Conservation (phyloP, 2,113 vertebrate species). For the Pyrgilauda ruficollis region DNA sequence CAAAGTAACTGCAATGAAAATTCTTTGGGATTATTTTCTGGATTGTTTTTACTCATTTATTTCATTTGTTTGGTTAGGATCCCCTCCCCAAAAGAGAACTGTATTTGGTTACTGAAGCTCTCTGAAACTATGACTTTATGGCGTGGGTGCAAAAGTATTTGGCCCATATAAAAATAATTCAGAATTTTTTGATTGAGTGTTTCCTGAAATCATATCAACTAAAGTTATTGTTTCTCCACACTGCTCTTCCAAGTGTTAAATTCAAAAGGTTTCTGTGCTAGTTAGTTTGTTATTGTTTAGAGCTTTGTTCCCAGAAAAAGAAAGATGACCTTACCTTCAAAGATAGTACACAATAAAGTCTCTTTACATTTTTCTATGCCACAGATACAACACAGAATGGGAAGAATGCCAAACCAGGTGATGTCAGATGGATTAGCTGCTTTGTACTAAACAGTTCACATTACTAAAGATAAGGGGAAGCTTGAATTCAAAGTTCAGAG, state of each 20-base stretch:
- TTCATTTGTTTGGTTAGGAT: not conserved
- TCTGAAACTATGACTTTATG: not conserved
- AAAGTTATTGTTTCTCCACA: not conserved
- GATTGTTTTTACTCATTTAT: not conserved
- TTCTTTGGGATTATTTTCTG: not conserved
- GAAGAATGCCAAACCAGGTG: constrained; percentile 45
- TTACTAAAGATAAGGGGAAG: constrained; percentile 31
- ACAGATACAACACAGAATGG: not conserved
- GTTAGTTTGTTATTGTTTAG: not conserved
- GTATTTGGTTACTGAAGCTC: not conserved
- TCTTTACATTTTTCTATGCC: not conserved
- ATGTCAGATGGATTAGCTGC: constrained; percentile 55
- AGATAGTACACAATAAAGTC: not conserved
- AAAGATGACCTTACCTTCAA: constrained; percentile 20
- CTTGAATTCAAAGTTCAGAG: not conserved
- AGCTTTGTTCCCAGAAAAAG: not conserved
- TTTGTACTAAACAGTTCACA: not conserved
- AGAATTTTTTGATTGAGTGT: not conserved
- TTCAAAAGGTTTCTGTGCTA: not conserved
- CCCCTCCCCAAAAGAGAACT: accelerated
- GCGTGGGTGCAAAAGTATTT: not conserved
- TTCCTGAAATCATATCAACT: not conserved
- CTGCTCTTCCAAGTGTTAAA: not conserved
- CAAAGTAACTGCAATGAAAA: not conserved
- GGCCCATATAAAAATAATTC: not conserved